Conservation (phyloP, 2,888 invertebrate species). For the Vesta saturnalis region DNA sequence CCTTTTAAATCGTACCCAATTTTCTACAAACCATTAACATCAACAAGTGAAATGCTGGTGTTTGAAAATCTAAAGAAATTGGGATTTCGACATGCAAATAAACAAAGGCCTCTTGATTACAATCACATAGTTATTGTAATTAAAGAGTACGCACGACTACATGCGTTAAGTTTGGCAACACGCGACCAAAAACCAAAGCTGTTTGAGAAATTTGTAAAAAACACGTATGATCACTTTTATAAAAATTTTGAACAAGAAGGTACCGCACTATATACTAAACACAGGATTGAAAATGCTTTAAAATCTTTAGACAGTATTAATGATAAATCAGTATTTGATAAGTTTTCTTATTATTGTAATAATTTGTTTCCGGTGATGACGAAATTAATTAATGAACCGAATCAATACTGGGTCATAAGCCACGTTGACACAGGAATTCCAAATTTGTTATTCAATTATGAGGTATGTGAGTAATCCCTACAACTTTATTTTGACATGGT, state of each 20-base stretch:
- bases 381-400: background rate
- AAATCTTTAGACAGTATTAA: slow-evolving; percentile 21
- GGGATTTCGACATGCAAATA: background rate
- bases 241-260: background rate
- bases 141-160: background rate
- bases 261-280: background rate
- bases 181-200: background rate
- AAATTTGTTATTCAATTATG: slow-evolving; percentile 29
- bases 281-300: background rate
- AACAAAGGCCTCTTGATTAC: background rate
- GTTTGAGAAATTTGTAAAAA: background rate
- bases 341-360: slow-evolving; percentile 30
- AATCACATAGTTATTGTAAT: background rate
- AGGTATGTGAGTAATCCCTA: slow-evolving; percentile 12
- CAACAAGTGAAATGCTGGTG: background rate
- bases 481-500: background rate
- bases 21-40: slow-evolving; percentile 23
- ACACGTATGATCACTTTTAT: background rate
- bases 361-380: slow-evolving; percentile 16
- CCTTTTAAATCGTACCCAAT: slow-evolving; percentile 35
- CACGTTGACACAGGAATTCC: slow-evolving; percentile 25
- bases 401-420: slow-evolving; percentile 14
- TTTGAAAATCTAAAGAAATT: background rate
- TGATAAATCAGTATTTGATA: slow-evolving; percentile 23
- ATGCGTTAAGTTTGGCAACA: background rate